Evolutionary conservation across 2,113 vertebrate species (phyloP).

Genomic region (Scomber scombrus): DNA sequence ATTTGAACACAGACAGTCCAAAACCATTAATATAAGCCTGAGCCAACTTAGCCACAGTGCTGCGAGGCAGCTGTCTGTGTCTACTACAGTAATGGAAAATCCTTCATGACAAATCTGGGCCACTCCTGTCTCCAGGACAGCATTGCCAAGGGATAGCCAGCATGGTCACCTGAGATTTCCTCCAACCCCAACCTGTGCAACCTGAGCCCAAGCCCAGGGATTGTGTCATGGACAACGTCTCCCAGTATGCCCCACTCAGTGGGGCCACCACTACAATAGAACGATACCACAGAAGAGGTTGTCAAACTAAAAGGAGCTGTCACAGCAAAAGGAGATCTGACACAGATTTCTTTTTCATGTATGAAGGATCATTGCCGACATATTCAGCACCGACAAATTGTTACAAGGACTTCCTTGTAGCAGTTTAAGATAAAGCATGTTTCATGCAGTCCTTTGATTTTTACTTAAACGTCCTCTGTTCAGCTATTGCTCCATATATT

Average conservation of each 20-base stretch:
- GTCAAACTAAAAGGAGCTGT: slow-evolving; percentile 57
- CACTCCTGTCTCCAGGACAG: slow-evolving; percentile 81
- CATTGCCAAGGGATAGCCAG: slow-evolving; percentile 80
- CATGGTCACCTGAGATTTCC: slow-evolving; percentile 86
- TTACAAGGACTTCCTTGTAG: neutral
- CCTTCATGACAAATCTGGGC: slow-evolving; percentile 85
- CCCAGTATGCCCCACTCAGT: slow-evolving; percentile 75
- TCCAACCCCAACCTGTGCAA: slow-evolving; percentile 82
- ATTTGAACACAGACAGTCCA: slow-evolving; percentile 9
- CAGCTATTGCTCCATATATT: neutral
- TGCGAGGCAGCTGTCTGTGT: slow-evolving; percentile 61
- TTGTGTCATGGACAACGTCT: slow-evolving; percentile 83
- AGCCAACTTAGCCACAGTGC: slow-evolving; percentile 7
- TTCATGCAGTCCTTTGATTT: slow-evolving; percentile 24
- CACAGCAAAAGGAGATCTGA: slow-evolving; percentile 48
- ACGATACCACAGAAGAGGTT: slow-evolving; percentile 57
- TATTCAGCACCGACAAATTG: slow-evolving; percentile 15
- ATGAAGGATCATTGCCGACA: slow-evolving; percentile 23
- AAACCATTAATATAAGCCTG: slow-evolving; percentile 1
- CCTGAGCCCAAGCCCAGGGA: slow-evolving; percentile 80
- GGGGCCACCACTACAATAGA: slow-evolving; percentile 53
- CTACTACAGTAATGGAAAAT: slow-evolving; percentile 84
- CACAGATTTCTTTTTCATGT: slow-evolving; percentile 53
- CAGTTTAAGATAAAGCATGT: slow-evolving; percentile 4
- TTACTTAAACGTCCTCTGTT: neutral